Base-by-base conservation (phyloP, 92 coral and sea anemone species). In the Diadumene lineata region DNA sequence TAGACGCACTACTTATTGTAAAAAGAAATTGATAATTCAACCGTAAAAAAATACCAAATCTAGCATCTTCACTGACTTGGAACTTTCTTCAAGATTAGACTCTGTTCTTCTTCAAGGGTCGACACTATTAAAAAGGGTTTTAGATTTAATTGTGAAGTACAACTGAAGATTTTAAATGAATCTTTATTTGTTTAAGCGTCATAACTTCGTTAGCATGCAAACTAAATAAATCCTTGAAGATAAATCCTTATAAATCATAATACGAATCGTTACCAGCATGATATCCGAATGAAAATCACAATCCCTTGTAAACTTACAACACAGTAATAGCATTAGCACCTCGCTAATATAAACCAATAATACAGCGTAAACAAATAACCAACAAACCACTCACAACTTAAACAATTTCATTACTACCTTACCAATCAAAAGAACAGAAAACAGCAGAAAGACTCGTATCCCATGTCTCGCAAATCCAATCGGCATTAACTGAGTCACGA, bases 371-470 rank as follows among this genome's bases (percentile, higher is more conserved):
- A 33, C 64, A 17, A n/a, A 16, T 7, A 1, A 56, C 31, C 19
- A 0, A 28, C 19, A 16, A 70, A 15, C 16, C 19, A 19, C 16
- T 26, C 8, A 26, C 9, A 50, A 68, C 34, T 66, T 29, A 34
- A 2, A 34, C 43, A 13, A 34, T 22, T 62, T 2, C 16, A 27
- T 2, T 32, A 24, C 15, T 32, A 9, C 56, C 77, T 72, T 72
- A 72, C 77, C 77, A 27, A 56, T 9, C 23, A 32, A 33, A 23
- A 72, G 53, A 56, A 56, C 66, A 56, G 30, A 26, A 11, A 72
- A 26, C 66, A 72, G 32, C 15, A 72, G 34, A 48, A 57, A 6
- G 50, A 72, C 25, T 0, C 53, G 33, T 21, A 43, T 56, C 56
- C 56, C 77, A 32, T 44, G 73, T 44, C 24, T 72, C 11, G 33